Evolutionary conservation across 1,140 invertebrate genomes (phyloP).

Genomic region (Aphidius gifuensis): DNA sequence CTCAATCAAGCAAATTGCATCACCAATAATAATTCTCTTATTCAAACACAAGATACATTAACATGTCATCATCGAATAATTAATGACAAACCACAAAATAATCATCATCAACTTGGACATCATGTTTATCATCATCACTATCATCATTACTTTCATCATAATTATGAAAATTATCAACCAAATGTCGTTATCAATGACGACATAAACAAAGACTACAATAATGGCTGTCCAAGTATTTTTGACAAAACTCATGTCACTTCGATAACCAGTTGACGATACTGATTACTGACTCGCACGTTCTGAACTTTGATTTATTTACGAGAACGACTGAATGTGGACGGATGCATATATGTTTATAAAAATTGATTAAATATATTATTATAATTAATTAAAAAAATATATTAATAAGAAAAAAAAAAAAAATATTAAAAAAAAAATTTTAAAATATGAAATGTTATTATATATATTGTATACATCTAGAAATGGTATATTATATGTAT

Average conservation of each 20-base stretch:
- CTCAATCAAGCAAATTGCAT: conserved; percentile 7
- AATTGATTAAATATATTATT: no score
- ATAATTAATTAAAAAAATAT: no score
- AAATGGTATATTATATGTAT: no score
- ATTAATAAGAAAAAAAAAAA: no score
- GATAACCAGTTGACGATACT: conserved; percentile 18
- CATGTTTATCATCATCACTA: conserved; percentile 25
- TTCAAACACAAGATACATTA: neutral
- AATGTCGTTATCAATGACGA: conserved; percentile 24
- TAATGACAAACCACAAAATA: conserved; percentile 5
- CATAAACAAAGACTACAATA: conserved; percentile 17
- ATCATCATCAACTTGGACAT: conserved; percentile 14
- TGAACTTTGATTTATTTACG: neutral
- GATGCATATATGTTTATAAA: neutral
- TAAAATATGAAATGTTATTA: no score
- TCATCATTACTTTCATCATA: conserved; percentile 17
- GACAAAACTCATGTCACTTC: neutral
- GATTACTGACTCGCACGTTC: conserved; percentile 4
- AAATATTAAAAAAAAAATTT: no score
- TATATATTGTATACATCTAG: no score
- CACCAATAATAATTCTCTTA: neutral
- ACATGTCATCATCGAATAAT: conserved; percentile 13
- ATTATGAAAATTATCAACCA: conserved; percentile 18
- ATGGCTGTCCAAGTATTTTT: neutral
- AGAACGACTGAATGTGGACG: conserved; percentile 7